These are phyloP conservation scores for Diaprepes abbreviatus DNA, from an alignment of 2,888 invertebrate genomes.

Conservation along the genomic window DNA sequence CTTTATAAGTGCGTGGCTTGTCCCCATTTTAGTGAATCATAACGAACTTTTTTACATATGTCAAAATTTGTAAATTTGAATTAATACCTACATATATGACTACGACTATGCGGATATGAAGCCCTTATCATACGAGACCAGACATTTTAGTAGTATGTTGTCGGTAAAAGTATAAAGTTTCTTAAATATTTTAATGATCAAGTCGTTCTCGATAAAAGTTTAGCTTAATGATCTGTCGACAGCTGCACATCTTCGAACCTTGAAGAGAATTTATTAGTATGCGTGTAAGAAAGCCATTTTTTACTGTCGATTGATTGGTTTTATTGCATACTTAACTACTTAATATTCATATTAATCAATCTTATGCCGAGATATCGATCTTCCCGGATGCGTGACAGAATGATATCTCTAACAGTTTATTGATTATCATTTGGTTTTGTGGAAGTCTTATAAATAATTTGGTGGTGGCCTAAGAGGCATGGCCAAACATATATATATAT, in stretches of 20 bases:
- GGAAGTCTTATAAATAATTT: not conserved
- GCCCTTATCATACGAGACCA: too few species aligned
- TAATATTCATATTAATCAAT: constrained; percentile 45
- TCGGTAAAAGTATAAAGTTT: too few species aligned
- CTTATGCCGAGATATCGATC: constrained; percentile 33
- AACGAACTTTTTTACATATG: too few species aligned
- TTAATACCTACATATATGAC: too few species aligned
- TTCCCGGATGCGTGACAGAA: constrained; percentile 26
- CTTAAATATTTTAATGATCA: not conserved
- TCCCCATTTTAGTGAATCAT: too few species aligned
- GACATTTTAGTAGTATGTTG: too few species aligned
- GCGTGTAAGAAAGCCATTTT: constrained; percentile 33
- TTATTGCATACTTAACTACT: constrained; percentile 24
- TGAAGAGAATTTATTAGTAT: constrained; percentile 34
- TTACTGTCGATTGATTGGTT: constrained; percentile 35
- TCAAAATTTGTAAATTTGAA: too few species aligned
- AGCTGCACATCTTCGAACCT: constrained; percentile 3
- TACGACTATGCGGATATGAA: too few species aligned
- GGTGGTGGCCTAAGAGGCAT: too few species aligned
- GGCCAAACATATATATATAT: too few species aligned
- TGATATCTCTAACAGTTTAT: constrained; percentile 28
- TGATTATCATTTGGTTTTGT: constrained; percentile 20
- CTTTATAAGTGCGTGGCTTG: too few species aligned
- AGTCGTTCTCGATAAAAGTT: not conserved
- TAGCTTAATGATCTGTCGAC: constrained; percentile 11